Conservation (phyloP, 2,113 vertebrate species). For the Psilopsiagon aurifrons region DNA sequence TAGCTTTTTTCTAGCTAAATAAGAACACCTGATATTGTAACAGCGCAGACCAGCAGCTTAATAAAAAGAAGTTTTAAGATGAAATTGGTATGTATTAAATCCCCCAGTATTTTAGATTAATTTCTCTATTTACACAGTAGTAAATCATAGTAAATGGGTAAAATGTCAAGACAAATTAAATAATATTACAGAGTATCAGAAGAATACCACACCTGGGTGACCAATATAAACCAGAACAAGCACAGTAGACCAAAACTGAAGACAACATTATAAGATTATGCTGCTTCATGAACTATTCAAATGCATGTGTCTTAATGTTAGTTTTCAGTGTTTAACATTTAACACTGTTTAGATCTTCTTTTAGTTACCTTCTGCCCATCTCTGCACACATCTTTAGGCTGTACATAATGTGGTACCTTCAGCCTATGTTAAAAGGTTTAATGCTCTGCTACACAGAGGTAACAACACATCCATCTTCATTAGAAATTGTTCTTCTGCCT, state of each 20-base stretch:
- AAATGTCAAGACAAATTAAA: neutral
- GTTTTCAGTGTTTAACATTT: neutral
- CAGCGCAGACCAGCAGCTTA: neutral
- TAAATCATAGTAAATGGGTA: neutral
- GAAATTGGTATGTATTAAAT: neutral
- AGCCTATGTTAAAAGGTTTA: neutral
- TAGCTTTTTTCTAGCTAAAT: neutral
- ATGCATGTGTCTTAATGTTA: neutral
- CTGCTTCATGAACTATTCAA: neutral
- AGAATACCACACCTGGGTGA: neutral
- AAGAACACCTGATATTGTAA: neutral
- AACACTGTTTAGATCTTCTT: neutral
- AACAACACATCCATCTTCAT: neutral
- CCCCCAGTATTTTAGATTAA: neutral
- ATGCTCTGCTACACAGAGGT: neutral
- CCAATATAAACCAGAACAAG: neutral
- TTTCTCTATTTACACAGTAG: neutral
- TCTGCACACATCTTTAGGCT: neutral
- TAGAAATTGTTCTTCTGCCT: neutral
- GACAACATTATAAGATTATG: neutral
- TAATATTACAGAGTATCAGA: neutral
- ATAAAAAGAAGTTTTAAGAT: neutral
- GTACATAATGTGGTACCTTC: neutral
- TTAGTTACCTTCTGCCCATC: neutral
- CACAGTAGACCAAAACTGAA: neutral